Evolutionary conservation across 2,888 invertebrate species (phyloP), one percentile per base, ranked within the genome.

Genomic region (Xestoiulus laeticollis): DNA sequence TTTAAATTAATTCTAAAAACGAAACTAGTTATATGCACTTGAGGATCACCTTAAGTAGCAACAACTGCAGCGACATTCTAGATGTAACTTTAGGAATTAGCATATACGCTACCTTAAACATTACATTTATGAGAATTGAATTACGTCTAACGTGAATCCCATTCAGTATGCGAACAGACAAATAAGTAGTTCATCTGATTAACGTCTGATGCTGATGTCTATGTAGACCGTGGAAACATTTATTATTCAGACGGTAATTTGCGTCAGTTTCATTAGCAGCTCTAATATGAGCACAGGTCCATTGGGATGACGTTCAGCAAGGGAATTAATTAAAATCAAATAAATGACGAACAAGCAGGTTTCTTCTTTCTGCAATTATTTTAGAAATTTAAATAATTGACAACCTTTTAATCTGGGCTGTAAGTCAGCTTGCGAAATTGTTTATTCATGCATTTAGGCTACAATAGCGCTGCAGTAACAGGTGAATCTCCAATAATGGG

Each of bases 171-270:
- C 68, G 22, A 68, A 68, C 6, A 26, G 26, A 22, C 68, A 68
- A 68, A 68, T 68, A 26, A 5, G 68, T 22, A 68, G 22, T 68
- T 68, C 68, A 68, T 68, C 26, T 26, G 68, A 68, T 12, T 22
- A 68, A 68, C 8, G 68, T 10, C 59, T n/a, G 59, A 26, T 68
- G 53, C 68, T 68, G 22, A 22, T 12, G 68, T 26, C 22, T 68
- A 68, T n/a, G n/a, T 68, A 53, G 53, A 48, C 3, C 68, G 12
- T 10, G 26, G 68, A 5, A 26, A 22, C 68, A 68, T 68, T 68
- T 68, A 68, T 68, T 68, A 68, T 68, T 68, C 68, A 68, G 68
- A 68, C 68, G 68, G 68, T 68, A 68, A 68, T 68, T 68, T 68
- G 68, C 68, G n/a, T 68, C 68, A 68, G 68, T 68, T 68, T 68